These are phyloP conservation scores for Candoia aspera DNA, from an alignment of 2,113 vertebrate genomes.

Conservation along the genomic window DNA sequence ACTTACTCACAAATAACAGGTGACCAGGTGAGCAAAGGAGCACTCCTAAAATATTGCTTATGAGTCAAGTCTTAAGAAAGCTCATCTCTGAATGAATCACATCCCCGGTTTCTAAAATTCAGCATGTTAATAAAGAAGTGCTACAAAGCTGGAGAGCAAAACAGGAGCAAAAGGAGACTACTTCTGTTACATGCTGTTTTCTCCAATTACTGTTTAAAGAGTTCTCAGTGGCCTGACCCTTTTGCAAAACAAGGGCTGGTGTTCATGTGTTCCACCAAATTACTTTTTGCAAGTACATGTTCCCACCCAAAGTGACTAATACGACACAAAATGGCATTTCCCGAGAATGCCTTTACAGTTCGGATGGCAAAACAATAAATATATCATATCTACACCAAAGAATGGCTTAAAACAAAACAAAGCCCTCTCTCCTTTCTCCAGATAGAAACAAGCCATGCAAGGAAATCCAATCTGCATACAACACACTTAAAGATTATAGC, in stretches of 20 bases:
- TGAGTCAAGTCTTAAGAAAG: neutral
- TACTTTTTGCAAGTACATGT: neutral
- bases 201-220: slow-evolving; percentile 5
- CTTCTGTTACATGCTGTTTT: slow-evolving; percentile 24
- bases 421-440: slow-evolving; percentile 14
- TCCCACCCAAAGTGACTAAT: neutral
- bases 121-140: neutral
- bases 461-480: slow-evolving; percentile 2
- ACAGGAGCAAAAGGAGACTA: neutral
- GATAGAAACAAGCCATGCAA: neutral
- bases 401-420: neutral
- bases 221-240: slow-evolving; percentile 8
- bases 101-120: neutral
- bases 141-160: neutral
- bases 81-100: neutral
- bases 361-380: slow-evolving; percentile 10
- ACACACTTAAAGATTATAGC: neutral
- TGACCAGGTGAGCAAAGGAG: neutral
- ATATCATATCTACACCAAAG: neutral
- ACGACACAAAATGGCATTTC: neutral
- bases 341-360: neutral
- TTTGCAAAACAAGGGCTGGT: slow-evolving; percentile 8
- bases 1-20: neutral
- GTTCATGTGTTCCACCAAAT: slow-evolving; percentile 7
- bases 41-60: neutral